Percentiles rank a stretch among this genome's conserved stretches.
Conservation (phyloP, 2,888 invertebrate genomes). For the Caenorhabditis sp. region DNA sequence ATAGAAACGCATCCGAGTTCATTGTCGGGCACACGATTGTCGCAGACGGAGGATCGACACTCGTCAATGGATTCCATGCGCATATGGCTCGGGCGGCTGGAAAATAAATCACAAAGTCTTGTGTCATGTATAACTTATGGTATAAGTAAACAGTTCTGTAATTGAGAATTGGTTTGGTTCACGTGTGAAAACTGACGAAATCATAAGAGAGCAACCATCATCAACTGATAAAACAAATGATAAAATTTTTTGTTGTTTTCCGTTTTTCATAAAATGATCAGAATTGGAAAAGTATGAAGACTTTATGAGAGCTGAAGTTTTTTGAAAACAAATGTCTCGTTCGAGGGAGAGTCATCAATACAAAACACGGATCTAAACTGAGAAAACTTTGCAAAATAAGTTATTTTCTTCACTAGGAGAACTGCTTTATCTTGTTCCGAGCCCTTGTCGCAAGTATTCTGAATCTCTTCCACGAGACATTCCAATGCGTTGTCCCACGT, state of each 20-base stretch:
- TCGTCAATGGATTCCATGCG: slow-evolving; percentile 26
- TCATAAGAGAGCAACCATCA: too few species aligned
- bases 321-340: too few species aligned
- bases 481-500: neutral
- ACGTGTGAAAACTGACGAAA: too few species aligned
- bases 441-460: neutral
- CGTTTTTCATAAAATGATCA: too few species aligned
- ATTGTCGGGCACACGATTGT: slow-evolving; percentile 40
- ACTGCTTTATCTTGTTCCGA: neutral
- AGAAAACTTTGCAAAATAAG: neutral
- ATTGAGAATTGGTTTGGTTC: too few species aligned
- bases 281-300: too few species aligned
- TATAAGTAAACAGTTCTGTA: too few species aligned
- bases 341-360: neutral
- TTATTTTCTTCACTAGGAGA: neutral
- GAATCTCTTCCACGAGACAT: neutral
- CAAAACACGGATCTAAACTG: neutral
- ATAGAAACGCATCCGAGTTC: slow-evolving; percentile 24
- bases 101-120: neutral
- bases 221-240: too few species aligned
- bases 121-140: too few species aligned
- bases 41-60: slow-evolving; percentile 31
- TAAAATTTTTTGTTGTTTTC: too few species aligned
- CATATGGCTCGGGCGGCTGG: neutral
- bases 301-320: too few species aligned